Conservation (phyloP, 2,888 invertebrate genomes). For the Pandemis heparana region DNA sequence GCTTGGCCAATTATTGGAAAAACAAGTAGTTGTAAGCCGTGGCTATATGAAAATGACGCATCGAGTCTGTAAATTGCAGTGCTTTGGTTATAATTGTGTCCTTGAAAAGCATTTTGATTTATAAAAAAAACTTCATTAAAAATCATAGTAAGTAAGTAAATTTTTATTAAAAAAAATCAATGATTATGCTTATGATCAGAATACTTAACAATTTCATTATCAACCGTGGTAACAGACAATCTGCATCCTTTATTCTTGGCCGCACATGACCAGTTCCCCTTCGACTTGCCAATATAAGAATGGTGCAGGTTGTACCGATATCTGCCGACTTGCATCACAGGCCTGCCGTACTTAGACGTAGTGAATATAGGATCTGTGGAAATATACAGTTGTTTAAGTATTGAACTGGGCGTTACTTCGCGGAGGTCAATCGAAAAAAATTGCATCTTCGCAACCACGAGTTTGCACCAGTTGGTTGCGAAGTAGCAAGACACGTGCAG, state of each 20-base stretch:
- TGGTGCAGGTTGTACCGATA: conserved; percentile 43
- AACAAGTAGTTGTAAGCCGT: no score
- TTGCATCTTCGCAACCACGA: no score
- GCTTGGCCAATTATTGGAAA: no score
- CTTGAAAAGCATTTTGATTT: no score
- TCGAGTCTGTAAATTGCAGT: no score
- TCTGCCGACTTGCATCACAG: conserved; percentile 41
- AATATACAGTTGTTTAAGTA: background rate
- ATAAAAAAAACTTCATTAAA: no score
- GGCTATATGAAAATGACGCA: no score
- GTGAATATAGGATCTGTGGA: conserved; percentile 26
- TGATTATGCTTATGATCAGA: conserved; percentile 40
- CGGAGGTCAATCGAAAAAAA: background rate
- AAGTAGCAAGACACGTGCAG: no score
- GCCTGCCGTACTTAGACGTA: conserved; percentile 40
- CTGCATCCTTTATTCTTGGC: conserved; percentile 31
- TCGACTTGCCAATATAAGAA: background rate
- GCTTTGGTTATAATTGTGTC: no score
- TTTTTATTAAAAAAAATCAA: conserved; percentile 1
- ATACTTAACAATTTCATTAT: conserved; percentile 16
- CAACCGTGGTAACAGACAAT: conserved; percentile 24
- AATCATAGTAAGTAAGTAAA: no score
- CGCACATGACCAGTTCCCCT: conserved; percentile 37
- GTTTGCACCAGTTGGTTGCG: no score
- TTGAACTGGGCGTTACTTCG: background rate